Percentiles rank a stretch among this genome's conserved stretches.
phyloP scores from a whole-genome alignment of 1,140 invertebrate species.

The Ruditapes philippinarum region DNA sequence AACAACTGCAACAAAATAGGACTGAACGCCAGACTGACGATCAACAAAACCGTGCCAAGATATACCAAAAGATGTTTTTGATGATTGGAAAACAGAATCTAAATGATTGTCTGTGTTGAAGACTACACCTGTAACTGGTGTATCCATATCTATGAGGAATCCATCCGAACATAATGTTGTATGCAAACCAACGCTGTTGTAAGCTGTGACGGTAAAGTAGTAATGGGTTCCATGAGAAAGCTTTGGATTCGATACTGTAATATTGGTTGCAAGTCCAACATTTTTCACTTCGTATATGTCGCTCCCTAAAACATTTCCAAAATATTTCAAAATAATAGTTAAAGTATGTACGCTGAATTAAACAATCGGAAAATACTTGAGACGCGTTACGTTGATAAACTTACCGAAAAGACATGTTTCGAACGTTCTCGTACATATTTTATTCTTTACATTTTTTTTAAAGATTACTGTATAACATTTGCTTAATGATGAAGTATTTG shows the following conservation, averaged over 20 bases:
- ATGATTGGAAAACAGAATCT: conserved; percentile 52
- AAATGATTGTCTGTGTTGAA: conserved; percentile 59
- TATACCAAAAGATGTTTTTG: conserved; percentile 38
- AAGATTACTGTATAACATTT: too few relatives aligned
- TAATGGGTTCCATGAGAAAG: conserved; percentile 66
- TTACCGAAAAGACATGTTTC: too few relatives aligned
- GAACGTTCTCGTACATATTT: too few relatives aligned
- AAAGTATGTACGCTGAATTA: too few relatives aligned
- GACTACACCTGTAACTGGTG: conserved; percentile 67
- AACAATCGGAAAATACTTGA: too few relatives aligned
- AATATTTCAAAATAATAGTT: neutral
- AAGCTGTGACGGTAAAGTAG: conserved; percentile 67
- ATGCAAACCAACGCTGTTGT: conserved; percentile 66
- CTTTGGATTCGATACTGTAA: neutral
- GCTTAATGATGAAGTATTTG: too few relatives aligned
- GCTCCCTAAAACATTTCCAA: conserved; percentile 55
- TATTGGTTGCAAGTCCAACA: conserved; percentile 41
- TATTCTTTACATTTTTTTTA: too few relatives aligned
- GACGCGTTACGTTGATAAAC: too few relatives aligned
- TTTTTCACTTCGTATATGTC: conserved; percentile 38
- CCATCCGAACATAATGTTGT: conserved; percentile 67
- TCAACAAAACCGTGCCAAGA: conserved; percentile 75
- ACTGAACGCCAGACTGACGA: conserved; percentile 55
- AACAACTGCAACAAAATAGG: conserved; percentile 62
- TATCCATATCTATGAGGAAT: conserved; percentile 64